Evolutionary conservation across 2,888 invertebrate genomes (phyloP).

Genomic region (Cremastobaeus sp.): DNA sequence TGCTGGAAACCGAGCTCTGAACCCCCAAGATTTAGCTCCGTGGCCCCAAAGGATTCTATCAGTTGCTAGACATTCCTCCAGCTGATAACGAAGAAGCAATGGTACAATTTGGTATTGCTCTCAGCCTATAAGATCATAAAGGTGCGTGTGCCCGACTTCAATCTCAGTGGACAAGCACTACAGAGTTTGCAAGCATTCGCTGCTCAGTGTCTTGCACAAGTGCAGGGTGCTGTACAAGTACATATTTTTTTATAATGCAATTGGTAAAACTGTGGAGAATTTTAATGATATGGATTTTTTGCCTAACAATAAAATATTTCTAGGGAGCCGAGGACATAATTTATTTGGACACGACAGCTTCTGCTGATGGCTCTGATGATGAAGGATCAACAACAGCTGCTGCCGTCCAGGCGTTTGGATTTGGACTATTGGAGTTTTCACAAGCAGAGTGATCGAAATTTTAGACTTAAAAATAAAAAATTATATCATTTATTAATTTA

Average conservation of each 20-base stretch:
- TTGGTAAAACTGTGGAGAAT: background rate
- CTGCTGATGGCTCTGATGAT: slow-evolving; percentile 94
- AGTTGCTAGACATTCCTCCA: slow-evolving; percentile 91
- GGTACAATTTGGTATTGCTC: slow-evolving; percentile 96
- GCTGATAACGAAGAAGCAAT: slow-evolving; percentile 98
- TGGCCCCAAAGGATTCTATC: slow-evolving; percentile 84
- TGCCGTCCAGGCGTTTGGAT: too few relatives aligned
- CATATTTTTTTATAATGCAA: background rate
- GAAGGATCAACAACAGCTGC: slow-evolving; percentile 97
- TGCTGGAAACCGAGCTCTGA: slow-evolving; percentile 65
- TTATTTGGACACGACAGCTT: slow-evolving; percentile 89
- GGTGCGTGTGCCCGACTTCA: slow-evolving; percentile 80
- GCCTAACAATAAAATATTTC: too few relatives aligned
- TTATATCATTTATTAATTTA: too few relatives aligned
- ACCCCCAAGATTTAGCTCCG: slow-evolving; percentile 79
- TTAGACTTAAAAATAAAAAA: too few relatives aligned
- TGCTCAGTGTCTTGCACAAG: slow-evolving; percentile 72
- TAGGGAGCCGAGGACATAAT: slow-evolving; percentile 80
- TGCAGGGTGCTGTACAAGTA: slow-evolving; percentile 66
- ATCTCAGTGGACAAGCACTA: slow-evolving; percentile 77
- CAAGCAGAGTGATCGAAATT: too few relatives aligned
- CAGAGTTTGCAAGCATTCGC: slow-evolving; percentile 79
- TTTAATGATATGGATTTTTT: too few relatives aligned
- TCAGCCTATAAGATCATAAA: slow-evolving; percentile 93
- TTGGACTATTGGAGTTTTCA: too few relatives aligned